Base-by-base conservation (phyloP, 2,113 vertebrate species). In the Tragelaphus strepsiceros region DNA sequence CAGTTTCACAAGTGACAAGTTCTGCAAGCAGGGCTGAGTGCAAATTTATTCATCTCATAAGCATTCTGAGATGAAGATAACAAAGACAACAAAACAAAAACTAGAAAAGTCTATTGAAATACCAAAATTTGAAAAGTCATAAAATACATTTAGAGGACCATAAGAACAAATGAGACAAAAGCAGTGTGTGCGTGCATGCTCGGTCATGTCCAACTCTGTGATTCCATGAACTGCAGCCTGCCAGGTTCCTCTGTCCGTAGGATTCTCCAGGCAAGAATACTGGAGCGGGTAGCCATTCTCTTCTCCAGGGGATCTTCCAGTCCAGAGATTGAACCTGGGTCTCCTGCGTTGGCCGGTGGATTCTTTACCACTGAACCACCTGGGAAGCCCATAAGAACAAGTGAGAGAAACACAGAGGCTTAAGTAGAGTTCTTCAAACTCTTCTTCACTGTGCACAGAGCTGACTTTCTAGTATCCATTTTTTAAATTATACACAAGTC, bases 1-100 rank as follows among this genome's bases (percentile, higher is more conserved):
- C 87, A 96, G 89, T 98, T 97, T 97, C 83, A 97, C 91, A 0
- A 98, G 97, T 97, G 95, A 98, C 96, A 98, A 97, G 88, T 74
- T 95, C 82, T 97, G 78, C 86, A 96, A 96, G 96, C 46, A 1
- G 97, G 94, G 96, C 97, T 98, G 97, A 98, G 98, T 95, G 96
- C 96, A 98, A 96, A 98, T 96, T 91, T 98, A 98, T 98, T 98
- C 98, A 98, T 98, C 86, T 98, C 98, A 84, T 97, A 98, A 97
- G 90, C 83, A 96, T 94, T 98, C 98, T 98, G 67, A 39, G 67
- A 74, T 39, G 21, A 74, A 74, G 19, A 74, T 74, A 98, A 98
- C 97, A 98, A 98, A 98, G 98, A 98, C 98, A 93, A 82, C 92
- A 58, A 90, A 98, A 98, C 96, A 98, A 97, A 92, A 98, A 97